These are phyloP conservation scores for Calypte anna DNA, from an alignment of 2,113 vertebrate genomes.

Conservation along the genomic window DNA sequence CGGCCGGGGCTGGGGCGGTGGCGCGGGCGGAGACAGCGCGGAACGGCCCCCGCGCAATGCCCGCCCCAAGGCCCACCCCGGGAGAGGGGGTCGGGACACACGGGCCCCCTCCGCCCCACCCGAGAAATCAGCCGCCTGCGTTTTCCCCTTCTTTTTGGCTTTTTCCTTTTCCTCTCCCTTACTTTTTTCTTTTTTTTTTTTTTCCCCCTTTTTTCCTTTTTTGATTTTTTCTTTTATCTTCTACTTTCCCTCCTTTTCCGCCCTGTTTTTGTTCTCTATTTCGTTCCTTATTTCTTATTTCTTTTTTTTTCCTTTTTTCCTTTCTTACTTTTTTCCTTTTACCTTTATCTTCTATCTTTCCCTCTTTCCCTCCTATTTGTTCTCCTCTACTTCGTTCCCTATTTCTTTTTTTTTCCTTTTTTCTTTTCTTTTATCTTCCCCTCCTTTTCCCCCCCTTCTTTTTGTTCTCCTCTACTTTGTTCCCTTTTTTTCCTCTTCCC, in stretches of 20 bases:
- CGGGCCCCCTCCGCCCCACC: too few relatives aligned
- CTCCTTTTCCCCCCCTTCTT: not conserved
- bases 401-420: too few relatives aligned
- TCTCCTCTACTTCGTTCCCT: too few relatives aligned
- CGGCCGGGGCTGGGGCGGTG: too few relatives aligned
- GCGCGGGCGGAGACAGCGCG: not conserved
- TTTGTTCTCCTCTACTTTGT: too few relatives aligned
- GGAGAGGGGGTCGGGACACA: accelerated
- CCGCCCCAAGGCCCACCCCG: too few relatives aligned
- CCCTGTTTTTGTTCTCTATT: too few relatives aligned
- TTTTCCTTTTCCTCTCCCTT: not conserved
- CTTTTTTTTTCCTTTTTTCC: not conserved
- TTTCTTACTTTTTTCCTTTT: not conserved
- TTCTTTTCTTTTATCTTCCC: not conserved
- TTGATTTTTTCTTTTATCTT: not conserved
- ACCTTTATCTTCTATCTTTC: not conserved
- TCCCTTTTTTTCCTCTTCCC: not conserved
- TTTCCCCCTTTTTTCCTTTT: not conserved
- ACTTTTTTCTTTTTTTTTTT: accelerated
- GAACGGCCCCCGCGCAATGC: too few relatives aligned
- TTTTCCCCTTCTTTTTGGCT: too few relatives aligned
- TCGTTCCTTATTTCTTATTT: too few relatives aligned
- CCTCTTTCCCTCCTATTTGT: too few relatives aligned
- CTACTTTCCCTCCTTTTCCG: not conserved
- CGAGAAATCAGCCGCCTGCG: accelerated